Evolutionary conservation across 2,888 invertebrate genomes (phyloP).

Genomic region (Caenorhabditis sulstoni): DNA sequence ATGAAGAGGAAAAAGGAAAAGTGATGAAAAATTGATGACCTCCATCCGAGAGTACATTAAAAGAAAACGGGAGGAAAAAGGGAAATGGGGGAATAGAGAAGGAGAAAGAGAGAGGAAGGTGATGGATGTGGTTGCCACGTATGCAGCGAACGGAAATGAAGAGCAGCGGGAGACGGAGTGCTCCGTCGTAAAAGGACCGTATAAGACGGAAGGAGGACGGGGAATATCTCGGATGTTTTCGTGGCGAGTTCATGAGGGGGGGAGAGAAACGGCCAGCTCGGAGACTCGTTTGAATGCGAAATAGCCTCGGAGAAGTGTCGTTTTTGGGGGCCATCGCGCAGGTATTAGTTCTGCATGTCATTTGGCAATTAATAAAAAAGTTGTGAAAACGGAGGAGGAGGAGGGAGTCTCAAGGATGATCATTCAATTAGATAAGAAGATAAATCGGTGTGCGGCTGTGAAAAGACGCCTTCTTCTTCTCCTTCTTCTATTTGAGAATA

Average conservation of each 20-base stretch:
- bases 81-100: conserved; percentile 11
- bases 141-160: conserved; percentile 32
- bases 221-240: no score
- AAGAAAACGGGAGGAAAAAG: conserved; percentile 20
- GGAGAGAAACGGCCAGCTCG: no score
- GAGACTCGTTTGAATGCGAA: no score
- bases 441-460: conserved; percentile 20
- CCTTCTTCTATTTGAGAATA: no score
- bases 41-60: conserved; percentile 21
- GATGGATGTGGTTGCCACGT: conserved; percentile 32
- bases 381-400: conserved; percentile 28
- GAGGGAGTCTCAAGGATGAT: conserved; percentile 44
- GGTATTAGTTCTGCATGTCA: conserved; percentile 54
- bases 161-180: conserved; percentile 5
- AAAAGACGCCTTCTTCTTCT: conserved; percentile 27
- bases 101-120: conserved; percentile 2
- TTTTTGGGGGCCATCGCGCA: neutral
- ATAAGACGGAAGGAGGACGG: no score
- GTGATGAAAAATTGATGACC: conserved; percentile 46
- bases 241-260: no score
- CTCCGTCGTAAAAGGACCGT: neutral
- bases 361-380: conserved; percentile 57
- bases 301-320: no score
- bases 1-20: conserved; percentile 21
- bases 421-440: conserved; percentile 49